A percentile compares a stretch with the other conserved stretches of the same genome.
phyloP scores from a whole-genome alignment of 1,140 invertebrate genomes.

The Sinella curviseta region DNA sequence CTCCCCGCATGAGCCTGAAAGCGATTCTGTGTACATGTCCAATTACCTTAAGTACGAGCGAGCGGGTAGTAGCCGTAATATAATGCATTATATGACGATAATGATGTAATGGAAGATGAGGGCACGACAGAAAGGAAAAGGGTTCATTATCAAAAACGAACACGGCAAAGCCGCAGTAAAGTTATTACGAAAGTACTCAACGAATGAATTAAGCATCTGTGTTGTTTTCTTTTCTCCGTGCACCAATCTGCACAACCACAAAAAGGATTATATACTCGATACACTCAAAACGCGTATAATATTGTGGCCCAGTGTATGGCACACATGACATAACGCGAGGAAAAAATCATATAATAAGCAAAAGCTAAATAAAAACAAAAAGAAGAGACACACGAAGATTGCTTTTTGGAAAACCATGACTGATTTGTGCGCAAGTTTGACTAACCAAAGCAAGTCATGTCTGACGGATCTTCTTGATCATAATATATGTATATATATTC shows the following conservation, averaged over 20 bases:
- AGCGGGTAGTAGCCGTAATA: not conserved
- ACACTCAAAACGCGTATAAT: not conserved
- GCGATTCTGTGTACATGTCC: not conserved
- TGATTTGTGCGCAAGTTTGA: not conserved
- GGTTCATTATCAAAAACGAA: too few relatives aligned
- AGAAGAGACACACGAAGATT: not conserved
- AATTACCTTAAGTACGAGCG: not conserved
- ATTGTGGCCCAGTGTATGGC: not conserved
- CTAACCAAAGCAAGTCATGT: not conserved
- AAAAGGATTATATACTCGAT: not conserved
- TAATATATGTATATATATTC: too few relatives aligned
- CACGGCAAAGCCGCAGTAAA: not conserved
- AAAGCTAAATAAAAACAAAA: not conserved
- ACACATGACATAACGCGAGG: not conserved
- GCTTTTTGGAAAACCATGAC: not conserved
- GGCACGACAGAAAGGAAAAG: too few relatives aligned
- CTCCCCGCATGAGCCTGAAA: not conserved
- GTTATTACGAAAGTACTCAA: not conserved
- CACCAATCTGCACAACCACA: not conserved
- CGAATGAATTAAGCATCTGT: not conserved
- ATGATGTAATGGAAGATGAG: too few relatives aligned
- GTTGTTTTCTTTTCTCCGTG: not conserved
- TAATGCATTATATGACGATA: too few relatives aligned
- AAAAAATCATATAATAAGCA: not conserved
- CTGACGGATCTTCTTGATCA: too few relatives aligned